phyloP scores from a whole-genome alignment of 2,888 invertebrate species.

The Crossocerus cetratus region DNA sequence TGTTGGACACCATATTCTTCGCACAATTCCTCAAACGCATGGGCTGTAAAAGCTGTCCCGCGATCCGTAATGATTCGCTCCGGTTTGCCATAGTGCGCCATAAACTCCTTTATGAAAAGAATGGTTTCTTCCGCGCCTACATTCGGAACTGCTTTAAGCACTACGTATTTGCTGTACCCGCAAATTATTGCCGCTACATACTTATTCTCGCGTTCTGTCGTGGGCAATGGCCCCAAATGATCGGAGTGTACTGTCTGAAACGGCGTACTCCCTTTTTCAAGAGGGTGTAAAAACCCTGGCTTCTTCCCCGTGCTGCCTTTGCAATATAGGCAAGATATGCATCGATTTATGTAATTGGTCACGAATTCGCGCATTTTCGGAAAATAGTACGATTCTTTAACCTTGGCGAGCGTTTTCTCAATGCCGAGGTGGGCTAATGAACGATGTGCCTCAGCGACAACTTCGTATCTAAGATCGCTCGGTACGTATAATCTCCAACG shows the following conservation, averaged over 20 bases:
- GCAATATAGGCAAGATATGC: too few species aligned
- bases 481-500: too few species aligned
- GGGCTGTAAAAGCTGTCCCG: conserved; percentile 35
- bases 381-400: too few species aligned
- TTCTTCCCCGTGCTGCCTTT: too few species aligned
- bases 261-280: conserved; percentile 13
- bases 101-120: conserved; percentile 26
- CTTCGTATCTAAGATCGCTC: too few species aligned
- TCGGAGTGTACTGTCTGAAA: conserved; percentile 17
- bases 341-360: too few species aligned
- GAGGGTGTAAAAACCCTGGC: too few species aligned
- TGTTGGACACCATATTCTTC: conserved; percentile 50
- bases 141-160: conserved; percentile 24
- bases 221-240: conserved; percentile 24
- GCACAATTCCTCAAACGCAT: conserved; percentile 20
- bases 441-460: too few species aligned
- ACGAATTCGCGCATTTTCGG: too few species aligned
- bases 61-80: conserved; percentile 7
- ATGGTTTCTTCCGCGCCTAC: conserved; percentile 11
- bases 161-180: conserved; percentile 20
- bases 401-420: too few species aligned
- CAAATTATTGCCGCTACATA: conserved; percentile 10
- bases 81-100: conserved; percentile 51
- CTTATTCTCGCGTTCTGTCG: conserved; percentile 11
- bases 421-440: too few species aligned